A percentile compares a stretch with the other conserved stretches of the same genome.
Evolutionary conservation across 2,113 vertebrate genomes (phyloP).

Genomic region (Egretta garzetta): DNA sequence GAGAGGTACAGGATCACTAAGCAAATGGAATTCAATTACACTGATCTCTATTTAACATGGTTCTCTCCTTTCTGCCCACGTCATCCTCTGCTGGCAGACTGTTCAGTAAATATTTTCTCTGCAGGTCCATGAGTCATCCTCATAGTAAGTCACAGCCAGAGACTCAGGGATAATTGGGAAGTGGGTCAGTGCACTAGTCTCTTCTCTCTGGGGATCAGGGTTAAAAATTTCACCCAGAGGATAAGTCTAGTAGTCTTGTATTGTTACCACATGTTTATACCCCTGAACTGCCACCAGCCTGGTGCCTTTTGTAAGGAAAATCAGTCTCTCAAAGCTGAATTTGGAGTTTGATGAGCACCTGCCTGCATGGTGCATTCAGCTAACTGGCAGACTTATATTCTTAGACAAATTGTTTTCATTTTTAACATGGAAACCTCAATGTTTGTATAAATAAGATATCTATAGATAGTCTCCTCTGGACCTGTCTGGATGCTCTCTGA

Average conservation of each 20-base stretch:
- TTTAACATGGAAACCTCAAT: background rate
- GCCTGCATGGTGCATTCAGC: background rate
- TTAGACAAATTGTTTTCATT: background rate
- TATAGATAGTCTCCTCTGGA: background rate
- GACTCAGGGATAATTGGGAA: background rate
- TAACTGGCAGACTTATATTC: background rate
- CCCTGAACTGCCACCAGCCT: background rate
- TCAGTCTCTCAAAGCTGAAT: background rate
- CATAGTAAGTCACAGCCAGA: background rate
- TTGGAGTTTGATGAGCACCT: background rate
- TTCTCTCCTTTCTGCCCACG: constrained; percentile 21
- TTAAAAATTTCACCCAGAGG: background rate
- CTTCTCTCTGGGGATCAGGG: background rate
- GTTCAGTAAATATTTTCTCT: constrained; percentile 46
- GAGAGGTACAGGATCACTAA: constrained; percentile 6
- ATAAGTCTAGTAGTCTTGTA: background rate
- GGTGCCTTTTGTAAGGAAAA: background rate
- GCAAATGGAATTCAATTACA: constrained; percentile 7
- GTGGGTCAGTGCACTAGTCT: background rate
- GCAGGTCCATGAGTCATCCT: background rate
- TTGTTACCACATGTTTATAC: background rate
- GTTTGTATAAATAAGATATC: background rate
- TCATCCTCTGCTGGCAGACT: constrained; percentile 11
- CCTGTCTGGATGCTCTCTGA: background rate
- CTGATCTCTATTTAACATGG: background rate